A percentile compares a stretch with the other conserved stretches of the same genome.
Evolutionary conservation across 2,888 invertebrate genomes (phyloP).

Genomic region (Machimus atricapillus): DNA sequence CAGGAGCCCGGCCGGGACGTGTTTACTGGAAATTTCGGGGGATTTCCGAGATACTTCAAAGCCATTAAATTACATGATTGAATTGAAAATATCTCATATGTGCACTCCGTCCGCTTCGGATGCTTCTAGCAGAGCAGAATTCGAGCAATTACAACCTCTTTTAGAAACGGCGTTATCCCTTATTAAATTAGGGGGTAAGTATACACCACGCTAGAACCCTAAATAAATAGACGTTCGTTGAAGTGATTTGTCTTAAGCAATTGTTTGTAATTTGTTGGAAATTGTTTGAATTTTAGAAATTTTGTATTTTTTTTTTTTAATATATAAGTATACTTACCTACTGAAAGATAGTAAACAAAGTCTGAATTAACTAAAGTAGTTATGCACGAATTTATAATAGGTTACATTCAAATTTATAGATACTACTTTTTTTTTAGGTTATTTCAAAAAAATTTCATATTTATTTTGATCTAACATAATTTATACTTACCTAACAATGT

Average conservation of each 20-base stretch:
- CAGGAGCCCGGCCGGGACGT: background rate
- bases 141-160: background rate
- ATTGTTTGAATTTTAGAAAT: background rate
- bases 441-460: too few species aligned
- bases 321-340: too few species aligned
- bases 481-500: too few species aligned
- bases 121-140: background rate
- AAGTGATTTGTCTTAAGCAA: background rate
- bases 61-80: constrained; percentile 10
- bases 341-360: too few species aligned
- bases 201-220: background rate
- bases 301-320: background rate
- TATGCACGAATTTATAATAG: too few species aligned
- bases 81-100: background rate
- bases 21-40: background rate
- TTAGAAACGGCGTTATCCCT: background rate
- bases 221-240: background rate
- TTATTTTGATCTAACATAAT: too few species aligned
- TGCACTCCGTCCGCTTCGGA: background rate
- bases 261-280: background rate
- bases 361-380: too few species aligned
- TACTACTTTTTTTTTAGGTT: too few species aligned
- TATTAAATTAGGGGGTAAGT: background rate
- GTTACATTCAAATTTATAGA: too few species aligned
- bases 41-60: background rate